Conservation (phyloP, 2,888 invertebrate species). For the Argyra leucocephala region DNA sequence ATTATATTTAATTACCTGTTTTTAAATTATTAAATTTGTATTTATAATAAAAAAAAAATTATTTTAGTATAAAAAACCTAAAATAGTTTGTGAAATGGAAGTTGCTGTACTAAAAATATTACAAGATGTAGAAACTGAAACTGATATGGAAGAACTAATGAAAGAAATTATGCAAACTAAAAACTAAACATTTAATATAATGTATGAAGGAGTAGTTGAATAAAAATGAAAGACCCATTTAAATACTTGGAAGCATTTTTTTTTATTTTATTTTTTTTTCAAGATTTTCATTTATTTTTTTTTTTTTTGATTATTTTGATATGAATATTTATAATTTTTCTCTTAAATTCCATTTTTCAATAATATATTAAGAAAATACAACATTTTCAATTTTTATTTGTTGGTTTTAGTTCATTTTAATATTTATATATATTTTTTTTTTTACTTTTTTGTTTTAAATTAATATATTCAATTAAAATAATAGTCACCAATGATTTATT, state of each 20-base stretch:
- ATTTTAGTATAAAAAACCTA: constrained; percentile 68
- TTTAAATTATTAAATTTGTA: constrained; percentile 12
- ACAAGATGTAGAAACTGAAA: constrained; percentile 41
- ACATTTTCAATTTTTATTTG: neutral
- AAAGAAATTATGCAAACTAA: constrained; percentile 33
- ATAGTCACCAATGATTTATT: neutral
- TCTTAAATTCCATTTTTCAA: neutral
- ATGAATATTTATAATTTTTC: neutral
- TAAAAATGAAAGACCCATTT: neutral
- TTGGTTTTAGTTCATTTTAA: neutral
- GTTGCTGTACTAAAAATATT: constrained; percentile 45
- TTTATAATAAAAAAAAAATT: constrained; percentile 20
- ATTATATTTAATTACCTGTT: constrained; percentile 16
- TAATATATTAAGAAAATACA: neutral
- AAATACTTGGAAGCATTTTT: constrained; percentile 5
- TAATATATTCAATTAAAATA: neutral
- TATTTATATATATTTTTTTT: too few species aligned
- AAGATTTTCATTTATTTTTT: too few species aligned
- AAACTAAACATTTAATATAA: neutral
- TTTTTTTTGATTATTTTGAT: neutral
- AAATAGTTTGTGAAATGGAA: constrained; percentile 59
- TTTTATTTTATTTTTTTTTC: neutral
- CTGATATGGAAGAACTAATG: constrained; percentile 38
- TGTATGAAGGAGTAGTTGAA: neutral
- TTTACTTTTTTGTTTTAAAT: neutral